These are phyloP conservation scores for Aramus guarauna DNA, from an alignment of 2,113 vertebrate genomes.

Conservation along the genomic window DNA sequence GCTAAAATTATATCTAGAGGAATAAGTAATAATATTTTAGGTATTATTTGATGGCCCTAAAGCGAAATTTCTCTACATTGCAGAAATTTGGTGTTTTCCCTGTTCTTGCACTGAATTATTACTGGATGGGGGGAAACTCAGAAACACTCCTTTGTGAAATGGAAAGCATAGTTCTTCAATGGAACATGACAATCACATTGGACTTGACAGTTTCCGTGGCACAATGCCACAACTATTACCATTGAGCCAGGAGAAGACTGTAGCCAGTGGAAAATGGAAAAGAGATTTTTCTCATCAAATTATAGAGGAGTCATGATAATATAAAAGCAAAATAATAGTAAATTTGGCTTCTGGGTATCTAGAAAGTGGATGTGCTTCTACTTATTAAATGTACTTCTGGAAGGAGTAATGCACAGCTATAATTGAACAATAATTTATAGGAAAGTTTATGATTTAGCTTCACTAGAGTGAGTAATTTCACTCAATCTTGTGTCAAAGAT, in stretches of 20 bases:
- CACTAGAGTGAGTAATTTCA: neutral
- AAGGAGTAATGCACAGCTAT: neutral
- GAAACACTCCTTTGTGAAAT: neutral
- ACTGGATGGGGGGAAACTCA: neutral
- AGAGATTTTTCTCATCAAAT: slow-evolving; percentile 8
- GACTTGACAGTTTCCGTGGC: slow-evolving; percentile 18
- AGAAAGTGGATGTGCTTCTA: neutral
- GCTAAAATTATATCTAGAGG: neutral
- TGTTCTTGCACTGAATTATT: neutral
- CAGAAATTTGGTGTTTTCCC: neutral
- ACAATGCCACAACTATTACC: neutral
- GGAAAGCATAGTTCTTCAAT: neutral
- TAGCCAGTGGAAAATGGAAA: slow-evolving; percentile 42
- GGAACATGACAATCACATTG: slow-evolving; percentile 10
- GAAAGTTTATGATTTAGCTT: neutral
- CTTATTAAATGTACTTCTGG: neutral
- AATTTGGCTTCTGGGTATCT: neutral
- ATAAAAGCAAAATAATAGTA: neutral
- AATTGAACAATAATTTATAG: neutral
- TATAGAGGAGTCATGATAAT: neutral
- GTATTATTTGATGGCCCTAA: neutral
- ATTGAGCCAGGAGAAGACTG: neutral
- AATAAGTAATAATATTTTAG: neutral
- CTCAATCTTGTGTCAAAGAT: neutral
- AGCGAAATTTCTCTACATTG: neutral